Evolutionary conservation across 2,888 invertebrate species (phyloP).

Genomic region (Drosophila atripex): DNA sequence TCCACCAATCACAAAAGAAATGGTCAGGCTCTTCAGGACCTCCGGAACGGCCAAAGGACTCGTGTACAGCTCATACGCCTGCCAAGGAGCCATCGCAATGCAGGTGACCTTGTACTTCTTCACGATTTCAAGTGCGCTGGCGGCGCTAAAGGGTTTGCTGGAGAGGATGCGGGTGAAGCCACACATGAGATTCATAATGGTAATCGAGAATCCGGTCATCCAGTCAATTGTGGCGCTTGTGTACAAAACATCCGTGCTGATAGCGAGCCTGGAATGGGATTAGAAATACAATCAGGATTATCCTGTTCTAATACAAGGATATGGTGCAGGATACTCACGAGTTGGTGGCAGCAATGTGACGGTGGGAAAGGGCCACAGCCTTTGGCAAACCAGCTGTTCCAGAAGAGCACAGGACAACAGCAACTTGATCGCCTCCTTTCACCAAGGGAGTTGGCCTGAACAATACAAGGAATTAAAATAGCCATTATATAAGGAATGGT

Average conservation of each 20-base stretch:
- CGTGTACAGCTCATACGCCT: conserved; percentile 50
- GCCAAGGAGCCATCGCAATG: conserved; percentile 58
- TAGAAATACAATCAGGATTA: background rate
- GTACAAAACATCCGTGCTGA: conserved; percentile 49
- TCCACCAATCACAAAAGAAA: conserved; percentile 55
- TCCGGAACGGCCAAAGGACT: conserved; percentile 49
- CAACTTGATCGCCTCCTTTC: conserved; percentile 49
- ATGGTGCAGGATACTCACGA: conserved; percentile 27
- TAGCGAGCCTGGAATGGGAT: conserved; percentile 31
- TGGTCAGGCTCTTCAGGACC: conserved; percentile 14
- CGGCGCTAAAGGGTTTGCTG: conserved; percentile 51
- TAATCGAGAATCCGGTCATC: conserved; percentile 58
- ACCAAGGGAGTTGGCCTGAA: conserved; percentile 43
- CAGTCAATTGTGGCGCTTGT: conserved; percentile 71
- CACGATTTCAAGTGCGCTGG: conserved; percentile 46
- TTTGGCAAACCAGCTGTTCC: conserved; percentile 74
- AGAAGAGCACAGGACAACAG: conserved; percentile 69
- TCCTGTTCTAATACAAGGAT: background rate
- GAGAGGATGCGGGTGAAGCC: conserved; percentile 62
- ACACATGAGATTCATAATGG: conserved; percentile 30
- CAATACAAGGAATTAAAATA: too few relatives aligned
- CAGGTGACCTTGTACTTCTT: conserved; percentile 54
- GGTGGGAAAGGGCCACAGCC: conserved; percentile 62
- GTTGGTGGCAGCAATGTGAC: conserved; percentile 25
- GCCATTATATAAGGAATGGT: background rate